Conservation (phyloP, 2,888 invertebrate genomes). For the Lamellibrachia satsuma region DNA sequence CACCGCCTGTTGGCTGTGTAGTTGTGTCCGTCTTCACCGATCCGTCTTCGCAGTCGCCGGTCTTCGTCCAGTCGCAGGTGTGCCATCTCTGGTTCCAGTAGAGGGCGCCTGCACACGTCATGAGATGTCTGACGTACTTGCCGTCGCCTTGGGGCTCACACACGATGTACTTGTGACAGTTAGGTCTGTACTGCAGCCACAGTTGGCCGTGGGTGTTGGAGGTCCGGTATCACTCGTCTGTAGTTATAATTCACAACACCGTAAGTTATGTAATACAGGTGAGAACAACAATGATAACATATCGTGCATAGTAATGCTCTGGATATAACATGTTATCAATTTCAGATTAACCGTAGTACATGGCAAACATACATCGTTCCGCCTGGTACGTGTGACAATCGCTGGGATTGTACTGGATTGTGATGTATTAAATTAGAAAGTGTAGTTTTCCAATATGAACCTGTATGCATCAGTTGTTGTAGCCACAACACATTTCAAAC, state of each 20-base stretch:
- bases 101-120: neutral
- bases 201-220: neutral
- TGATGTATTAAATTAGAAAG: too few relatives aligned
- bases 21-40: neutral
- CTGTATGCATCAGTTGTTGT: too few relatives aligned
- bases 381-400: too few relatives aligned
- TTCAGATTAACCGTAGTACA: too few relatives aligned
- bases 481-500: too few relatives aligned
- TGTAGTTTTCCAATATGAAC: too few relatives aligned
- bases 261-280: too few relatives aligned
- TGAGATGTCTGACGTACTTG: neutral
- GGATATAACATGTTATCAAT: too few relatives aligned
- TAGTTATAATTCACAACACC: neutral
- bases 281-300: too few relatives aligned
- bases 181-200: conserved; percentile 3
- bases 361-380: too few relatives aligned
- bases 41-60: neutral
- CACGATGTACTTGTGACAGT: neutral
- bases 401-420: too few relatives aligned
- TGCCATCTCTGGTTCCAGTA: neutral
- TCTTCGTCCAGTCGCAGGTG: neutral
- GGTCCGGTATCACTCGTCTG: neutral
- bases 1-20: neutral
- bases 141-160: neutral
- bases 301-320: too few relatives aligned